Base-by-base conservation (phyloP, 2,888 invertebrate genomes). In the Plutella xylostella region DNA sequence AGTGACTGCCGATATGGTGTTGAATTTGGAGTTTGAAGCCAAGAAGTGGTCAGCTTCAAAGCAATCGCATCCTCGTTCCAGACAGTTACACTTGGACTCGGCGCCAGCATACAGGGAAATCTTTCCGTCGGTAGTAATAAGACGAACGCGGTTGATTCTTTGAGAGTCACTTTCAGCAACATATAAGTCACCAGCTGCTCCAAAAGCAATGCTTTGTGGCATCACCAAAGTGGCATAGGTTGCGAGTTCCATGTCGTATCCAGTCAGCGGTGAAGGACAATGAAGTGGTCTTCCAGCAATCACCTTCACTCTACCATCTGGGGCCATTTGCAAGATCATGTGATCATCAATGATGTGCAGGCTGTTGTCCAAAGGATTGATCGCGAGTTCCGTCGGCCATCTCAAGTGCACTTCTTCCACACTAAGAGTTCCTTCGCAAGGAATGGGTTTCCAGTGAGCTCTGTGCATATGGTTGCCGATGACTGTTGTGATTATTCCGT, bases 101-200 rank as follows among this genome's bases (percentile, higher is more conserved):
- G 94, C 94, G 0, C 97, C 98, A 19, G 96, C 97, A 63, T 96
- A 97, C n/a, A 93, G 88, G 0, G 92, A 89, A 48, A 98, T 96
- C 61, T 94, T 92, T 1, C 97, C 97, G 69, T 97, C 97, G 0
- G 97, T 97, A 1, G 93, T 94, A 44, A 98, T 94, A 0, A 96
- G 89, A 15, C 97, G 85, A 0, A 96, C 91, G 42, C 97, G 87
- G 71, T 98, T 97, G 43, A 97, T 94, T 54, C 96, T 87, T 68
- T 97, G 96, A 0, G 96, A 94, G 71, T 98, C 97, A 59, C 96
- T 96, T 69, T 98, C 98, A 0, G 97, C 96, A 0, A 98, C 94
- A 65, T 92, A 98, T 11, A 99, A 79, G 61, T 96, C 92, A 3
- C 98, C 98, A 37, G 94, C 90, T 0, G 96, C 92, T 12, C 94